These are phyloP conservation scores for Hylia prasina DNA, from an alignment of 2,113 vertebrate genomes.

Conservation along the genomic window DNA sequence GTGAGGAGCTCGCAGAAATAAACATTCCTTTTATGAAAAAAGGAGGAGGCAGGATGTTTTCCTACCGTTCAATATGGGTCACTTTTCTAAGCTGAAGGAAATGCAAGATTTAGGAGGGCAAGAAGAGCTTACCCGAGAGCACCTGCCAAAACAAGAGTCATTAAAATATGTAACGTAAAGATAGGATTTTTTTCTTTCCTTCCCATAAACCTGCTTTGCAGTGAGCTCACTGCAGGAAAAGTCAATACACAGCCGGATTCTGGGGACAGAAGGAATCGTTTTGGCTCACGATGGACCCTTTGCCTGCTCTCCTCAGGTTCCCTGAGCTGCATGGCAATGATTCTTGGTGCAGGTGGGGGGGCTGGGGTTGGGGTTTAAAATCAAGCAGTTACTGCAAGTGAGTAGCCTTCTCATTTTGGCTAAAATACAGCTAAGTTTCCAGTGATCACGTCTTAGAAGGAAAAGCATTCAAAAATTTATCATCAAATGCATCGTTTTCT, in stretches of 20 bases:
- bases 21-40: conserved; percentile 74
- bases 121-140: conserved; percentile 47
- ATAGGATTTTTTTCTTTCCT: not conserved
- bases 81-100: conserved; percentile 57
- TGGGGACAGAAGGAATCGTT: not conserved
- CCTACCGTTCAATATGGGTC: not conserved
- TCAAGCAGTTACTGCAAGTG: not conserved
- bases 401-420: not conserved
- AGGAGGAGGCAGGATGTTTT: conserved; percentile 39
- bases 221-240: conserved; percentile 26
- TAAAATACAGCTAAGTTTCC: not conserved
- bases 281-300: not conserved
- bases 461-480: conserved; percentile 54
- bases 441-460: not conserved
- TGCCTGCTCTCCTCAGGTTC: not conserved
- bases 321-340: not conserved
- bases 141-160: conserved; percentile 55
- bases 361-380: not conserved
- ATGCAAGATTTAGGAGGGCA: conserved; percentile 20
- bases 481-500: conserved; percentile 38
- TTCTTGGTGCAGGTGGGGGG: not conserved
- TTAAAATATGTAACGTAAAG: conserved; percentile 18
- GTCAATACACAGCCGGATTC: not conserved
- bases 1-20: conserved; percentile 53
- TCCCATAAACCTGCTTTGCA: conserved; percentile 6